phyloP scores from a whole-genome alignment of 2,888 invertebrate species.

The Andrena haemorrhoa region DNA sequence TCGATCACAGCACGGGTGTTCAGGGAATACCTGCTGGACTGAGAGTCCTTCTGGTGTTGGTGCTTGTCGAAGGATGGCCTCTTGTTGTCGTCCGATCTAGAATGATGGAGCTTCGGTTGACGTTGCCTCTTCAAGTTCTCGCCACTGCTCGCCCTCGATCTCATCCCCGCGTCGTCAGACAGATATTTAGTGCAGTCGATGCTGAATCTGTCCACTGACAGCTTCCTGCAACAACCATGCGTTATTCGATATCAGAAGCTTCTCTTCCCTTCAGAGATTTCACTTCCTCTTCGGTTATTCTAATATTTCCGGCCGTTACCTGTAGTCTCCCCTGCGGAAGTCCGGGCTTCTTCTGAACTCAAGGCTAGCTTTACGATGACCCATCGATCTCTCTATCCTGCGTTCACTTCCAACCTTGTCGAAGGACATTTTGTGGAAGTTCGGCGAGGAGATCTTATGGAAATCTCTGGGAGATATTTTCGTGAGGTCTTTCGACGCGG shows the following conservation, averaged over 20 bases:
- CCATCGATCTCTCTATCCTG: slow-evolving; percentile 77
- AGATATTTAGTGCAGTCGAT: slow-evolving; percentile 76
- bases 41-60: slow-evolving; percentile 76
- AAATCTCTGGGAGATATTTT: slow-evolving; percentile 81
- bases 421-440: slow-evolving; percentile 83
- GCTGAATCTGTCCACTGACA: slow-evolving; percentile 78
- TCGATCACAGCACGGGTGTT: slow-evolving; percentile 77
- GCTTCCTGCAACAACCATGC: slow-evolving; percentile 67
- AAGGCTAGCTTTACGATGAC: slow-evolving; percentile 81
- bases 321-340: slow-evolving; percentile 81
- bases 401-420: slow-evolving; percentile 81
- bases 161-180: slow-evolving; percentile 77
- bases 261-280: background rate
- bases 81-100: slow-evolving; percentile 82
- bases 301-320: slow-evolving; percentile 67
- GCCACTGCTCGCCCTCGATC: slow-evolving; percentile 78
- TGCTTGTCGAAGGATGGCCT: slow-evolving; percentile 81
- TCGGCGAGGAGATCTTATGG: slow-evolving; percentile 80
- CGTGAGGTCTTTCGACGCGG: slow-evolving; percentile 71
- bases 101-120: slow-evolving; percentile 81
- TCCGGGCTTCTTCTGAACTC: slow-evolving; percentile 82
- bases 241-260: background rate
- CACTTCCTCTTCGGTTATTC: background rate
- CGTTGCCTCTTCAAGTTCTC: slow-evolving; percentile 78
- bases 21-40: slow-evolving; percentile 76